Percentiles rank a stretch among this genome's conserved stretches.
Evolutionary conservation across 2,797 vertebrate species (phyloP).

Genomic region (Psittacula derbiana): DNA sequence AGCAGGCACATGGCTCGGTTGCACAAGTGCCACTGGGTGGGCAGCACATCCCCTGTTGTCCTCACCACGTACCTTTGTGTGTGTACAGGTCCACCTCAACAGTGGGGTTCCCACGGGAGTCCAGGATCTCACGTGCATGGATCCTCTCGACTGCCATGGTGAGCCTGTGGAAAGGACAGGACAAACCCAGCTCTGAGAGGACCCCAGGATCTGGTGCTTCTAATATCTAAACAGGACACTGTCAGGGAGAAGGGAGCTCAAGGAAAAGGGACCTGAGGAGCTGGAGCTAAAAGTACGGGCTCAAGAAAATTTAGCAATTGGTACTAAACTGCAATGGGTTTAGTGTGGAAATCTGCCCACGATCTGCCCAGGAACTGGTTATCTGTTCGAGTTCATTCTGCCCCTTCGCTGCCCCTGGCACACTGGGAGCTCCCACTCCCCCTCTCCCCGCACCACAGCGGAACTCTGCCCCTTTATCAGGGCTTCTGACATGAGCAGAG

Average conservation of each 20-base stretch:
- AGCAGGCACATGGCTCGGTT: not conserved
- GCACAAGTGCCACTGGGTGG: not conserved
- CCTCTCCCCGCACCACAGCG: not conserved
- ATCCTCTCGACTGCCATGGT: constrained; percentile 79
- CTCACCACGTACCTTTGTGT: constrained; percentile 64
- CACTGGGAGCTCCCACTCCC: not conserved
- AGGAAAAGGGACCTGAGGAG: not conserved
- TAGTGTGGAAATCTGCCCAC: fast-evolving
- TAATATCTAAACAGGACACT: not conserved
- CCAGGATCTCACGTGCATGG: constrained; percentile 80
- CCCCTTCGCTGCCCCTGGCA: not conserved
- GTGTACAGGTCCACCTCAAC: constrained; percentile 80
- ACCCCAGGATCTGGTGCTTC: not conserved
- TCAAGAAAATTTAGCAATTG: not conserved
- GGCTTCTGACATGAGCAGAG: fast-evolving
- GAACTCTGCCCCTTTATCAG: not conserved
- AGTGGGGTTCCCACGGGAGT: constrained; percentile 80
- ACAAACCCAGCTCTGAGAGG: not conserved
- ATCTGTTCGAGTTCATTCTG: not conserved
- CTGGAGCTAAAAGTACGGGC: not conserved
- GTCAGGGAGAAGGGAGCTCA: not conserved
- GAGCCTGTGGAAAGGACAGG: constrained; percentile 10
- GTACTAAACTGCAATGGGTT: not conserved
- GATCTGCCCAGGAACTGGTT: not conserved
- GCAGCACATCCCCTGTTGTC: not conserved